Percentiles rank a stretch among this genome's conserved stretches.
These are phyloP conservation scores for Australoheros scitulus DNA, from an alignment of 2,113 vertebrate genomes.

Conservation along the genomic window DNA sequence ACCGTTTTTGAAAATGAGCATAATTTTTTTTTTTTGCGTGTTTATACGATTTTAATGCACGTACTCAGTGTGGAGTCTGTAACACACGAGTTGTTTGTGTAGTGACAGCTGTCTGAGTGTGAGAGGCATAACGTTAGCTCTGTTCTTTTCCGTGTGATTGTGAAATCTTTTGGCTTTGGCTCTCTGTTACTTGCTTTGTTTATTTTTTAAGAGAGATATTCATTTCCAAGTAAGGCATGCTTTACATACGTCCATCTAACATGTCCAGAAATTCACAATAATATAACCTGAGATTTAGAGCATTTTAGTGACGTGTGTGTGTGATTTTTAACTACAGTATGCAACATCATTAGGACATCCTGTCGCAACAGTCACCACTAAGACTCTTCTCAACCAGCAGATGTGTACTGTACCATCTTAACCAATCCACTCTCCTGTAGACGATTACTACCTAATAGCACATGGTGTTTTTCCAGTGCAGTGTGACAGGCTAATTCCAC, in stretches of 20 bases:
- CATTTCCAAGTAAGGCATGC: neutral
- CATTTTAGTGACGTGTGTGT: neutral
- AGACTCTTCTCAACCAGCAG: constrained; percentile 16
- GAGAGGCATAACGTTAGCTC: constrained; percentile 26
- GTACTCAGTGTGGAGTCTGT: neutral
- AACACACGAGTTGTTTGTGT: constrained; percentile 14
- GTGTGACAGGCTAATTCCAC: constrained; percentile 37
- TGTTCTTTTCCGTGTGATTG: constrained; percentile 47
- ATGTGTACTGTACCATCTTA: constrained; percentile 30
- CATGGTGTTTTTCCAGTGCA: constrained; percentile 31
- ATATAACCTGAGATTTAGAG: neutral
- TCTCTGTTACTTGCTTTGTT: constrained; percentile 10
- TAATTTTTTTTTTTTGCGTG: neutral
- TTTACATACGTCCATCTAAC: neutral
- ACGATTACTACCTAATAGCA: constrained; percentile 35
- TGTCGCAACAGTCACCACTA: constrained; percentile 5
- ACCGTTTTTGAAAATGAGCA: neutral
- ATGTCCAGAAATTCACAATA: neutral
- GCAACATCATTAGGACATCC: neutral
- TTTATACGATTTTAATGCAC: neutral
- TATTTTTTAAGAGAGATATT: neutral
- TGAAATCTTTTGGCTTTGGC: constrained; percentile 44
- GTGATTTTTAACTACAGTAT: neutral
- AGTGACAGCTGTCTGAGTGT: constrained; percentile 51
- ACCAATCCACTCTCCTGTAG: constrained; percentile 30